Base-by-base conservation (phyloP, 2,113 vertebrate species). In the Eidolon helvum region DNA sequence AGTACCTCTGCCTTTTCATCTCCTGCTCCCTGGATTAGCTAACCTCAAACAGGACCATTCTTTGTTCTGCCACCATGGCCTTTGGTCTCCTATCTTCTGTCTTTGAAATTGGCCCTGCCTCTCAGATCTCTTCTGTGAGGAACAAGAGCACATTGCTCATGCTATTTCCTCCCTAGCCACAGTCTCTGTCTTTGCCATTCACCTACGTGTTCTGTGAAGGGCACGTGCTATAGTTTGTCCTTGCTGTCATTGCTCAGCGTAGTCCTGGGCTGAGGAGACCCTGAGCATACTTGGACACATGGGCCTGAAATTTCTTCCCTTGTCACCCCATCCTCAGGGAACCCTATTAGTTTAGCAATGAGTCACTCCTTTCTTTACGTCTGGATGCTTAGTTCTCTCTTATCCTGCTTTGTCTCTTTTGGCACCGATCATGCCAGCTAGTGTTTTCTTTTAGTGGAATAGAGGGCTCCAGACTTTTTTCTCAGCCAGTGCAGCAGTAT, bases 211-310 rank as follows among this genome's bases (percentile, higher is more conserved):
- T 68, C 48, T 11, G 0, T 12, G 12, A 75, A 75, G 65, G 33
- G 43, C 19, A 45, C 12, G 7, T 18, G 8, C 2, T 14, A 10
- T 11, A 45, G 69, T 21, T 55, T 28, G 10, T 66, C 10, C 48
- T 57, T 78, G 8, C n/a, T 28, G 38, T 6, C 12, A 0, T 66
- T 57, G 12, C 28, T 9, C 10, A 1, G 24, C 35, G 38, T 15
- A 38, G 33, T 71, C 26, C 55, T 61, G 4, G 4, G 55, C 3
- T 30, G 1, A 14, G 74, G 35, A 74, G 21, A 38, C 35, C 19
- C 16, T 1, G 28, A 57, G 74, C 18, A 6, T 7, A 63, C 19
- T 1, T n/a, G 15, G 38, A 15, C 72, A 50, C 0, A 0, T 1
- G 9, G 2, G 2, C 50, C 26, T 94, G 40, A 40, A 38, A 11